Conservation (phyloP, 2,888 invertebrate genomes). For the Ectemnius lituratus region DNA sequence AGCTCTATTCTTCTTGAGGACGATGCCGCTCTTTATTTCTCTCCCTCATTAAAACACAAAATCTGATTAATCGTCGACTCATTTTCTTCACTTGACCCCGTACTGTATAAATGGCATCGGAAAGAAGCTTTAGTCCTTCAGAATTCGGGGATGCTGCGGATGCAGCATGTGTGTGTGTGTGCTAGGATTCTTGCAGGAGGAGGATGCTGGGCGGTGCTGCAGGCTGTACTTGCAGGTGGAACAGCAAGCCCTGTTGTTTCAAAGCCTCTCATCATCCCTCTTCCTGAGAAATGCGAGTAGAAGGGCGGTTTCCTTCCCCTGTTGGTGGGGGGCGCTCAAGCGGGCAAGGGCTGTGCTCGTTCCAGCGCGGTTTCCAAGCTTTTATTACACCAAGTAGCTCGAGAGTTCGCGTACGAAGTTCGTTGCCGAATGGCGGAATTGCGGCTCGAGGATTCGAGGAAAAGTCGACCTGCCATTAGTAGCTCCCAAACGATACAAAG, state of each 20-base stretch:
- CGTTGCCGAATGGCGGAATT: background rate
- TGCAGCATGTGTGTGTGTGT: background rate
- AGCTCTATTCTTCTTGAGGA: constrained; percentile 12
- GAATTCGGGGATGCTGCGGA: background rate
- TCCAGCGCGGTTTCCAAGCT: constrained; percentile 17
- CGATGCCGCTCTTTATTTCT: constrained; percentile 14
- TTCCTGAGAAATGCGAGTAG: constrained; percentile 12
- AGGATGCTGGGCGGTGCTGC: background rate
- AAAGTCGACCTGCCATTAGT: too few species aligned
- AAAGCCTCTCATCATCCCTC: constrained; percentile 18
- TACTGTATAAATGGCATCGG: too few species aligned
- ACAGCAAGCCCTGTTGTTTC: constrained; percentile 24
- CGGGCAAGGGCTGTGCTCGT: constrained; percentile 5
- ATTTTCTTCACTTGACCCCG: too few species aligned
- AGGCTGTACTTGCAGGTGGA: too few species aligned
- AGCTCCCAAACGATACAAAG: too few species aligned
- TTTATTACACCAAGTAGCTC: constrained; percentile 11
- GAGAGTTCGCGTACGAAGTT: constrained; percentile 12
- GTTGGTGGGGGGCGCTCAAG: too few species aligned
- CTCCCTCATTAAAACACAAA: background rate
- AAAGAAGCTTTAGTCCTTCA: too few species aligned
- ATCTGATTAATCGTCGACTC: too few species aligned
- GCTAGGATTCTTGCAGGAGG: background rate
- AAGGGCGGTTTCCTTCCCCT: background rate
- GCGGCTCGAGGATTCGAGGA: too few species aligned